These are phyloP conservation scores for Callyntrura sp. DNA, from an alignment of 2,888 invertebrate genomes.

Conservation along the genomic window DNA sequence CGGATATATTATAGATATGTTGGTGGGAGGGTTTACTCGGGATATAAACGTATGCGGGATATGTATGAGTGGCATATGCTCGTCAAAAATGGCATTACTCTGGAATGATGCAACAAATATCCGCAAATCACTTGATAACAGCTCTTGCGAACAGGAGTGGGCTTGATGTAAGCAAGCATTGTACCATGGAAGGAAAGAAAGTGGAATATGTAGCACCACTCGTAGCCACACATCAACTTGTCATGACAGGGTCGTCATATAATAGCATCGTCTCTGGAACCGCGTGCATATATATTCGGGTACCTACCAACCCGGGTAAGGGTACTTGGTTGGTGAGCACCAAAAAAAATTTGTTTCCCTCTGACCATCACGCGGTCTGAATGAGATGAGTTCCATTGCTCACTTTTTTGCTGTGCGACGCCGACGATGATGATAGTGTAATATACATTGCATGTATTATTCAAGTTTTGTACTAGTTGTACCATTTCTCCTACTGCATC, in stretches of 20 bases:
- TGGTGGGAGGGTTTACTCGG: not conserved
- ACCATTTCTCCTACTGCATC: slow-evolving; percentile 43
- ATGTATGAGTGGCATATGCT: slow-evolving; percentile 11
- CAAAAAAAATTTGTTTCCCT: slow-evolving; percentile 30
- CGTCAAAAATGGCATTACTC: not conserved
- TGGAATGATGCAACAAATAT: slow-evolving; percentile 43
- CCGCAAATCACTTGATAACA: slow-evolving; percentile 47
- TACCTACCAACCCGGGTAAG: not conserved
- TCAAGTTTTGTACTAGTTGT: slow-evolving; percentile 57
- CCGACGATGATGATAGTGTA: slow-evolving; percentile 10
- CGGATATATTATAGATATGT: not conserved
- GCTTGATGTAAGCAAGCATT: not conserved
- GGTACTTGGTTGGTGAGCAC: not conserved
- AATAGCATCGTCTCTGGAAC: not conserved
- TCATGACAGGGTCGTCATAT: no score
- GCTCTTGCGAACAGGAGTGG: slow-evolving; percentile 36
- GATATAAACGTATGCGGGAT: not conserved
- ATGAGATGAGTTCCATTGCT: slow-evolving; percentile 55
- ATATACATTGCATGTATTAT: slow-evolving; percentile 50
- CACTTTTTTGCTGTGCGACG: slow-evolving; percentile 11
- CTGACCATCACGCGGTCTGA: slow-evolving; percentile 51
- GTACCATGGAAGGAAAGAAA: not conserved
- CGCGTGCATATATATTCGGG: no score
- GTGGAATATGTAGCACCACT: no score
- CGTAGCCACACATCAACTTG: no score